Conservation (phyloP, 2,888 invertebrate genomes). For the Odontocolon sp. region DNA sequence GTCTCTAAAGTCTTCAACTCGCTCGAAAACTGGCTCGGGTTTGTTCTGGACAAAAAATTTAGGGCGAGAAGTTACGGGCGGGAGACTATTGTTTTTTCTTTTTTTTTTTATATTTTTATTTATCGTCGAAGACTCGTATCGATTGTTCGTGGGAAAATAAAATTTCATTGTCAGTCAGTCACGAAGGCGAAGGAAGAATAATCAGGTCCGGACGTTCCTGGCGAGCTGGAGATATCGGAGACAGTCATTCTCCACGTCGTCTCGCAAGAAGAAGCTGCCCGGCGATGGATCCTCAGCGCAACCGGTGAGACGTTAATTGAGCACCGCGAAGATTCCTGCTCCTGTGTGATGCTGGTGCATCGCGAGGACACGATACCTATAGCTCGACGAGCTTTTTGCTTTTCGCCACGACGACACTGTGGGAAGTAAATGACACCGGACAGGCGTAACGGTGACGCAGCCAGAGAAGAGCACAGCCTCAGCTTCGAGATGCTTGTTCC, state of each 20-base stretch:
- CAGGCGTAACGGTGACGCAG: conserved; percentile 52
- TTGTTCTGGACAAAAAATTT: too few relatives aligned
- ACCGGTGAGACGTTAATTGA: conserved; percentile 56
- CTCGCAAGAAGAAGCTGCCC: conserved; percentile 37
- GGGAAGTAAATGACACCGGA: conserved; percentile 53
- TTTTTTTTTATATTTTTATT: background rate
- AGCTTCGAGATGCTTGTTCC: conserved; percentile 20
- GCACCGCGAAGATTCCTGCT: conserved; percentile 49
- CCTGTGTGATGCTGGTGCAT: conserved; percentile 14
- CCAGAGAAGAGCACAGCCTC: conserved; percentile 15
- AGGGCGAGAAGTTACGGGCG: too few relatives aligned
- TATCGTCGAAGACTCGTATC: background rate
- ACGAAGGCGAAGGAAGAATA: conserved; percentile 1
- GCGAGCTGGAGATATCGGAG: background rate
- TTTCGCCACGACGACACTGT: conserved; percentile 39
- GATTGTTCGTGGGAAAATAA: conserved; percentile 18
- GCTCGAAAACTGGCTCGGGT: too few relatives aligned
- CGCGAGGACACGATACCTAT: conserved; percentile 26
- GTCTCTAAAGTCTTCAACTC: background rate
- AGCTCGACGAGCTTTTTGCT: conserved; percentile 33
- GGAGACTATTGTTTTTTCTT: too few relatives aligned
- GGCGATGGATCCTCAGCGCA: conserved; percentile 36
- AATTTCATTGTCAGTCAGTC: background rate
- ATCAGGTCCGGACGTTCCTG: conserved; percentile 27
- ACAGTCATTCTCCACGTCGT: conserved; percentile 5